Percentiles rank a stretch among this genome's conserved stretches.
phyloP scores from a whole-genome alignment of 2,888 invertebrate genomes.

The Drosophila cracens region DNA sequence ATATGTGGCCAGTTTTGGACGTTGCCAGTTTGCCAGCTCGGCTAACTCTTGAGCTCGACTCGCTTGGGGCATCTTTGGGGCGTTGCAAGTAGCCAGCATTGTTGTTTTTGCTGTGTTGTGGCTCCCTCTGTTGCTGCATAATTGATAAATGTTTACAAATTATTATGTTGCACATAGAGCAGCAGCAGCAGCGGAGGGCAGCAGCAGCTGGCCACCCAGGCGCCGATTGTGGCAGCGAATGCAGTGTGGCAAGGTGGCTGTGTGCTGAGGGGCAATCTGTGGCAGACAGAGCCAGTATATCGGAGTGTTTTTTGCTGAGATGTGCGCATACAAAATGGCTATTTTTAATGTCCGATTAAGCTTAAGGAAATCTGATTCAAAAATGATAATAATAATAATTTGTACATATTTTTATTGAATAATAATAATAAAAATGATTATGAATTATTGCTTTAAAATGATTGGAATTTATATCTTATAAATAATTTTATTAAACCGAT shows the following conservation, averaged over 20 bases:
- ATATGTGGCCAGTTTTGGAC: slow-evolving; percentile 73
- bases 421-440: too few relatives aligned
- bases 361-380: background rate
- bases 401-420: too few relatives aligned
- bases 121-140: slow-evolving; percentile 74
- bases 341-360: background rate
- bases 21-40: slow-evolving; percentile 38
- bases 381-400: too few relatives aligned
- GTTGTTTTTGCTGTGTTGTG: slow-evolving; percentile 39
- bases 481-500: background rate
- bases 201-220: slow-evolving; percentile 64
- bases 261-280: background rate
- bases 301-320: background rate
- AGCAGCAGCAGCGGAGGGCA: slow-evolving; percentile 22
- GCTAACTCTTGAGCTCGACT: slow-evolving; percentile 17
- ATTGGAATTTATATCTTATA: background rate
- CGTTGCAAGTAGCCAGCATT: slow-evolving; percentile 52
- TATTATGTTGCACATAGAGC: slow-evolving; percentile 77
- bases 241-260: background rate
- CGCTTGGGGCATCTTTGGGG: slow-evolving; percentile 55
- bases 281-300: background rate
- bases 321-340: background rate
- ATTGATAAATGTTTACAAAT: slow-evolving; percentile 80
- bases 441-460: background rate
- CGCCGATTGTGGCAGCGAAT: slow-evolving; percentile 32